phyloP scores from a whole-genome alignment of 1,140 invertebrate species.

The Tetramorium alpestre region DNA sequence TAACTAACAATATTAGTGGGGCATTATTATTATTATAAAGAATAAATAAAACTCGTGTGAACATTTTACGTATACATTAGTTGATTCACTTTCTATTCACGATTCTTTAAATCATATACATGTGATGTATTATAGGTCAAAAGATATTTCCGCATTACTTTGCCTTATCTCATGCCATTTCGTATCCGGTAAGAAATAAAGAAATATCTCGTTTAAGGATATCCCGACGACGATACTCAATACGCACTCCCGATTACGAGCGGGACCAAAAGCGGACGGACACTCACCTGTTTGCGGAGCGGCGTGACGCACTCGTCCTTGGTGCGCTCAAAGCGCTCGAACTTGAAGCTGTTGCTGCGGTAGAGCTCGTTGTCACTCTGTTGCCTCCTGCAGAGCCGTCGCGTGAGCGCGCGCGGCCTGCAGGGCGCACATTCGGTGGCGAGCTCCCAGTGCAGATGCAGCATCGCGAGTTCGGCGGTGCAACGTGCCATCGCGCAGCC shows the following conservation, averaged over 20 bases:
- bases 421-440: conserved; percentile 83
- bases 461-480: conserved; percentile 83
- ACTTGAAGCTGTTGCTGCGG: conserved; percentile 94
- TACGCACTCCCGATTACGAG: not conserved
- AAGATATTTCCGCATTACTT: not conserved
- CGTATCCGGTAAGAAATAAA: not conserved
- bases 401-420: conserved; percentile 86
- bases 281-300: conserved; percentile 76
- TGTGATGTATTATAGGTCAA: not conserved
- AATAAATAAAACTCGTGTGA: not conserved
- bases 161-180: not conserved
- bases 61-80: no score
- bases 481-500: conserved; percentile 83
- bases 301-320: conserved; percentile 87
- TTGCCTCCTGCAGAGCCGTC: conserved; percentile 89
- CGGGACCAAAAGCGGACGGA: not conserved
- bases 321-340: conserved; percentile 91
- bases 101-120: not conserved
- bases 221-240: not conserved
- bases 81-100: not conserved
- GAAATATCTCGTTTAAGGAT: not conserved
- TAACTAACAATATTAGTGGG: no score
- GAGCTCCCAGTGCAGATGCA: conserved; percentile 83
- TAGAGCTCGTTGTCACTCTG: conserved; percentile 92
- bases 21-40: not conserved